Evolutionary conservation across 1,140 invertebrate species (phyloP).

Genomic region (Drosophila quadrilineata): DNA sequence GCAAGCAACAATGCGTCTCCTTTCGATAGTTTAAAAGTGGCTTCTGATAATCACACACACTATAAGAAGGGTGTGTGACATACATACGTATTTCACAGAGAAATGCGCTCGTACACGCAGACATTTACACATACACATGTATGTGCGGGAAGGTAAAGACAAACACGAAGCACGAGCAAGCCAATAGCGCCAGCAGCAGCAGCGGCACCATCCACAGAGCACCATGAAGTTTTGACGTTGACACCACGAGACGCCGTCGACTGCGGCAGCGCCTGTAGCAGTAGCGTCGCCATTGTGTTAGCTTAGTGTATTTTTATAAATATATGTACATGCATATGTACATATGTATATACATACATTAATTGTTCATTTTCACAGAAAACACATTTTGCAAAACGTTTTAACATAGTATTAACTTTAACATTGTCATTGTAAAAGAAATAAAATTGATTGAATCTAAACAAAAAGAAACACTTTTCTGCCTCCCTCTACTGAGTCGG

Average conservation of each 20-base stretch:
- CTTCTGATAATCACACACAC: too few relatives aligned
- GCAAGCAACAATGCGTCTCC: too few relatives aligned
- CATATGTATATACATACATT: constrained; percentile 1
- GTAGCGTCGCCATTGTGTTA: constrained; percentile 13
- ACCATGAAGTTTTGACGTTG: constrained; percentile 42
- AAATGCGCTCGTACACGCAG: neutral
- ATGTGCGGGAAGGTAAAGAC: neutral
- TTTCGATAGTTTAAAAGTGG: too few relatives aligned
- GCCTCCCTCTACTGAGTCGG: constrained; percentile 31
- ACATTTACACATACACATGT: neutral
- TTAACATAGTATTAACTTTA: too few relatives aligned
- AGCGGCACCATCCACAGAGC: too few relatives aligned
- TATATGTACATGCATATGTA: constrained; percentile 26
- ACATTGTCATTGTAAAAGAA: neutral
- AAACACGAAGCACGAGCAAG: constrained; percentile 1
- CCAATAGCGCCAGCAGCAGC: constrained; percentile 19
- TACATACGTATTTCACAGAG: too few relatives aligned
- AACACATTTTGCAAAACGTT: too few relatives aligned
- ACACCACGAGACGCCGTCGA: constrained; percentile 41
- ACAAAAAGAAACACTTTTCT: constrained; percentile 16
- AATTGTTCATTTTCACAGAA: constrained; percentile 1
- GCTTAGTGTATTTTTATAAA: constrained; percentile 35
- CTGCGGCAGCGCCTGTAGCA: constrained; percentile 18
- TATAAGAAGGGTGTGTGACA: too few relatives aligned
- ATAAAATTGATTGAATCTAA: neutral